A percentile compares a stretch with the other conserved stretches of the same genome.
These are phyloP conservation scores for Drosophila eohydei DNA, from an alignment of 2,888 invertebrate genomes.

Conservation along the genomic window DNA sequence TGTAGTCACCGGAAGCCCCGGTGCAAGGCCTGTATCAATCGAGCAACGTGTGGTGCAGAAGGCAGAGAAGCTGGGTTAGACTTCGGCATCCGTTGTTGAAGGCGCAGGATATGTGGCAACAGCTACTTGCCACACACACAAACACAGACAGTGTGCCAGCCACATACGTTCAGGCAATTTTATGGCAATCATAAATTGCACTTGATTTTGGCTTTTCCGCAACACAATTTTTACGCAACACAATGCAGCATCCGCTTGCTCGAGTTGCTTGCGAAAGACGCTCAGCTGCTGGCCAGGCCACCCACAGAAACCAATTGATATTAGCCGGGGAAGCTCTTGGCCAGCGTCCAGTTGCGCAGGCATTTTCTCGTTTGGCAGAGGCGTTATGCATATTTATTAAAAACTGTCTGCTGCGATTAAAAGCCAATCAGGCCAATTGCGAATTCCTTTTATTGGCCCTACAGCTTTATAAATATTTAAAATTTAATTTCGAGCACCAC, in stretches of 20 bases:
- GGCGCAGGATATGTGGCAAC: slow-evolving; percentile 15
- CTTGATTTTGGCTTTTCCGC: slow-evolving; percentile 71
- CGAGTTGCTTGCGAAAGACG: slow-evolving; percentile 36
- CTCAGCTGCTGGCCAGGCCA: slow-evolving; percentile 2
- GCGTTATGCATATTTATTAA: slow-evolving; percentile 79
- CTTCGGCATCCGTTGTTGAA: slow-evolving; percentile 23
- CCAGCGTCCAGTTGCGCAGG: slow-evolving; percentile 27
- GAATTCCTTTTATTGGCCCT: slow-evolving; percentile 77
- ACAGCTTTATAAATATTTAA: slow-evolving; percentile 78
- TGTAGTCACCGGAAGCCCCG: slow-evolving; percentile 27
- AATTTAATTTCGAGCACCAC: slow-evolving; percentile 76
- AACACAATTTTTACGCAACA: slow-evolving; percentile 60
- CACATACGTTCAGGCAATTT: slow-evolving; percentile 67
- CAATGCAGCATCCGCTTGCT: slow-evolving; percentile 61
- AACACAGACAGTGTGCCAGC: neutral
- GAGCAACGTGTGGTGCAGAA: neutral
- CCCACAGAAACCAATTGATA: slow-evolving; percentile 39
- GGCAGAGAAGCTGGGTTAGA: slow-evolving; percentile 1
- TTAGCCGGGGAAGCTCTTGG: slow-evolving; percentile 38
- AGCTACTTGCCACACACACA: slow-evolving; percentile 32
- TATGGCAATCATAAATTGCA: slow-evolving; percentile 78
- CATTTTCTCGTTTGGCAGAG: slow-evolving; percentile 18
- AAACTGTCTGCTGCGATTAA: slow-evolving; percentile 80
- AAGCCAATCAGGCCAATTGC: slow-evolving; percentile 78
- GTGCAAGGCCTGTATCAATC: slow-evolving; percentile 31